Evolutionary conservation across 2,113 vertebrate genomes (phyloP).

Genomic region (Trichomycterus rosablanca): DNA sequence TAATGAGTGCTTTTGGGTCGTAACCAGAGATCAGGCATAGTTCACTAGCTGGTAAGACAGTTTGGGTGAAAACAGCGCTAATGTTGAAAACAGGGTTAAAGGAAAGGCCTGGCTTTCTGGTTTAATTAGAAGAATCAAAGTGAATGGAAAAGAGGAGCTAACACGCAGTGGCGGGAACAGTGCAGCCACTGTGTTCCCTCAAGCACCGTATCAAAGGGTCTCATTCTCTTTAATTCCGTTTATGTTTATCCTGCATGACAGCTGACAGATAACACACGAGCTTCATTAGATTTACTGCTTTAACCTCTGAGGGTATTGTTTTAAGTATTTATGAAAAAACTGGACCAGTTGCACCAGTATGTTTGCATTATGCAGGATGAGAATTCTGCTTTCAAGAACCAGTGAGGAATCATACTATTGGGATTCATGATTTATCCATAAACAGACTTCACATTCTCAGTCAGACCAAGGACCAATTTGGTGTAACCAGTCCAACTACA

Average conservation of each 20-base stretch:
- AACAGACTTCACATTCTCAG: too few relatives aligned
- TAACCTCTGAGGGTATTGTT: neutral
- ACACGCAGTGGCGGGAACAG: constrained; percentile 28
- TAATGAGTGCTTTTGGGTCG: neutral
- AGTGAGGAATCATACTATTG: too few relatives aligned
- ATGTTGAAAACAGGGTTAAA: neutral
- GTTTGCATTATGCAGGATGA: too few relatives aligned
- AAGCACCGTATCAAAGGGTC: constrained; percentile 29
- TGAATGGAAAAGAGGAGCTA: constrained; percentile 24
- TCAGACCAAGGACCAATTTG: too few relatives aligned
- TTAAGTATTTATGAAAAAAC: too few relatives aligned
- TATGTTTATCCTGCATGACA: constrained; percentile 11
- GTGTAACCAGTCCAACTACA: too few relatives aligned
- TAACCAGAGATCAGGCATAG: neutral
- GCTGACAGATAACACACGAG: constrained; percentile 17
- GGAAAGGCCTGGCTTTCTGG: constrained; percentile 28
- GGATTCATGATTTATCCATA: too few relatives aligned
- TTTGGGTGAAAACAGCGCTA: neutral
- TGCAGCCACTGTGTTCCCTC: constrained; percentile 33
- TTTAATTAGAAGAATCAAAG: constrained; percentile 45
- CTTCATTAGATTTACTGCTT: constrained; percentile 17
- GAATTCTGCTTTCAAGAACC: too few relatives aligned
- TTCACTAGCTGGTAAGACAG: neutral
- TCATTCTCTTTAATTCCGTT: constrained; percentile 36
- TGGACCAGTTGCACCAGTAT: too few relatives aligned